Evolutionary conservation across 53 echinoderm and acorn worm genomes (phyloP).

Genomic region (Hippasteria phrygiana): DNA sequence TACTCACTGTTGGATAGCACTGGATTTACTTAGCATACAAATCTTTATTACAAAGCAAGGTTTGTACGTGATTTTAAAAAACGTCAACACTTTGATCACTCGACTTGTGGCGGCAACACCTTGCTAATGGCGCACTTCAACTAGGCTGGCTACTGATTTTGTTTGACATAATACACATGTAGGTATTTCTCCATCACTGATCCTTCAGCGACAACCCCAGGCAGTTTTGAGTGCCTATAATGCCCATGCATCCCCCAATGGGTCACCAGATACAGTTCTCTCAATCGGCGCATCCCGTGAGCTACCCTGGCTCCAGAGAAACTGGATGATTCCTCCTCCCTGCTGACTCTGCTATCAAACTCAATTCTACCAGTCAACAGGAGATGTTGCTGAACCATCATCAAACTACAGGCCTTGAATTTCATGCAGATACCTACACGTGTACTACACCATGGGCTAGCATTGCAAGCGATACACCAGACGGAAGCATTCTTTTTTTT

Average conservation of each 20-base stretch:
- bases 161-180: background rate
- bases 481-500: too few relatives aligned
- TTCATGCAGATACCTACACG: background rate
- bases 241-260: background rate
- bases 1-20: too few relatives aligned
- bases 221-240: background rate
- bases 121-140: background rate
- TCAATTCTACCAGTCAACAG: background rate
- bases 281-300: constrained; percentile 11
- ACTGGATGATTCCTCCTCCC: background rate
- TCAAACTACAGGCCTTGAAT: too few relatives aligned
- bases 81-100: background rate
- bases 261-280: background rate
- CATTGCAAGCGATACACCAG: too few relatives aligned
- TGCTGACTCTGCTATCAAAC: background rate
- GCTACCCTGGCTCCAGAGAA: background rate
- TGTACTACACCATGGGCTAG: too few relatives aligned
- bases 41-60: too few relatives aligned
- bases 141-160: background rate
- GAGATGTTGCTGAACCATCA: background rate
- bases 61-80: too few relatives aligned
- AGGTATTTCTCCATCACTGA: background rate
- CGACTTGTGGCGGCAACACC: background rate
- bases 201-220: background rate
- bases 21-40: too few relatives aligned